Conservation (phyloP, 2,888 invertebrate genomes). For the Rhorus exstirpatorius region DNA sequence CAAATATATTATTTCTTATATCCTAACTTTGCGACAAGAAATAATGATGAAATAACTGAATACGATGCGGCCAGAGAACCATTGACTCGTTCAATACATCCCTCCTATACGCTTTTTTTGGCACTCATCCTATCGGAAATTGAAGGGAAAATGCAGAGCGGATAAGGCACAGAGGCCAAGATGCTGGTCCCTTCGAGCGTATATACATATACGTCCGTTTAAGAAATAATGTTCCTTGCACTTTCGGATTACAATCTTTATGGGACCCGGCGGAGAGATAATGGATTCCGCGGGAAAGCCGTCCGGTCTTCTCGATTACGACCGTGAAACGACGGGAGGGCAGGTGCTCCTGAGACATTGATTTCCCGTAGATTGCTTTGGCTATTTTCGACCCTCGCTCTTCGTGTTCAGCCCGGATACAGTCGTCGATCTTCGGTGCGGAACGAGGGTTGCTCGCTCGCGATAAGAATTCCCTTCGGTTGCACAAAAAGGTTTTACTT, state of each 20-base stretch:
- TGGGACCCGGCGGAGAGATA: conserved; percentile 67
- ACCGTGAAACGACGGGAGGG: conserved; percentile 68
- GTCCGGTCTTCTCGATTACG: conserved; percentile 74
- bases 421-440: conserved; percentile 53
- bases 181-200: conserved; percentile 22
- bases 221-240: conserved; percentile 71
- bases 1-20: neutral
- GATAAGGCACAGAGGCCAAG: conserved; percentile 24
- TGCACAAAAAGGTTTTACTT: conserved; percentile 39
- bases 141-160: conserved; percentile 32
- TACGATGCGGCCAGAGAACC: neutral
- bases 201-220: conserved; percentile 53
- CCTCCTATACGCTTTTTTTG: conserved; percentile 2
- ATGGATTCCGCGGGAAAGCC: conserved; percentile 71
- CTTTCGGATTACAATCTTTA: conserved; percentile 73
- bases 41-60: neutral
- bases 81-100: conserved; percentile 8
- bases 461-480: conserved; percentile 66
- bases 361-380: conserved; percentile 73
- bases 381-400: conserved; percentile 62
- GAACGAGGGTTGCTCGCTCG: conserved; percentile 46
- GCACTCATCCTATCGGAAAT: conserved; percentile 18
- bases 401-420: conserved; percentile 22
- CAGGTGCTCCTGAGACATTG: conserved; percentile 74
- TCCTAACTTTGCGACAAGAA: neutral